phyloP scores from a whole-genome alignment of 1,140 invertebrate species.

The Drosophila gunungcola region DNA sequence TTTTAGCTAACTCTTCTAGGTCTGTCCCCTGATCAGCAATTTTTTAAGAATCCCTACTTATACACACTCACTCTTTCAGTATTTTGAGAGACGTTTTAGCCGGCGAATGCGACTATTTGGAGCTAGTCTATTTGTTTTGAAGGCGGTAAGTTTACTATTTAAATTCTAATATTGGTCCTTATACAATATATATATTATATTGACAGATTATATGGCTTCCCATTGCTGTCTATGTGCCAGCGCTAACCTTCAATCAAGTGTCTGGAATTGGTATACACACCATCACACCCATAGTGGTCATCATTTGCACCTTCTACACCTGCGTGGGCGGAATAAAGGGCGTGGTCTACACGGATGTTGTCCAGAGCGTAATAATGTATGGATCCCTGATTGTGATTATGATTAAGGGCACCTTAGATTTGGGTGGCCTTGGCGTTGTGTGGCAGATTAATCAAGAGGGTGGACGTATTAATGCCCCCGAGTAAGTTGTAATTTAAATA shows the following conservation, averaged over 20 bases:
- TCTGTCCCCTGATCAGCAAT: slow-evolving; percentile 7
- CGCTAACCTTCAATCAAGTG: slow-evolving; percentile 92
- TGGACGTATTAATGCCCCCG: slow-evolving; percentile 90
- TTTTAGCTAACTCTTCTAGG: slow-evolving; percentile 18
- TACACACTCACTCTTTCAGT: slow-evolving; percentile 86
- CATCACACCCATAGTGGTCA: slow-evolving; percentile 92
- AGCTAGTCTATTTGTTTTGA: slow-evolving; percentile 89
- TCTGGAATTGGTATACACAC: slow-evolving; percentile 93
- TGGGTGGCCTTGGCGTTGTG: slow-evolving; percentile 91
- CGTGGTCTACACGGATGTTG: slow-evolving; percentile 96
- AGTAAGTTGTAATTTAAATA: slow-evolving; percentile 86
- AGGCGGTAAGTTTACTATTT: slow-evolving; percentile 87
- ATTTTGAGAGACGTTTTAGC: slow-evolving; percentile 92
- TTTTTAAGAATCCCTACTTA: slow-evolving; percentile 39
- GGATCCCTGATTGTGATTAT: slow-evolving; percentile 92
- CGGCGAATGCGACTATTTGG: slow-evolving; percentile 90
- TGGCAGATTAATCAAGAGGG: slow-evolving; percentile 90
- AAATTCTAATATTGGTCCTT: background rate
- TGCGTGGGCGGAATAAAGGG: slow-evolving; percentile 96
- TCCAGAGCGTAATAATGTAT: slow-evolving; percentile 94
- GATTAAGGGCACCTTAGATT: slow-evolving; percentile 91
- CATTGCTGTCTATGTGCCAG: slow-evolving; percentile 93
- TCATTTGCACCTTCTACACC: slow-evolving; percentile 96
- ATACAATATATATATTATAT: background rate
- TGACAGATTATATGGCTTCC: slow-evolving; percentile 87